Conservation (phyloP, 2,888 invertebrate genomes). For the Dilophus febrilis region DNA sequence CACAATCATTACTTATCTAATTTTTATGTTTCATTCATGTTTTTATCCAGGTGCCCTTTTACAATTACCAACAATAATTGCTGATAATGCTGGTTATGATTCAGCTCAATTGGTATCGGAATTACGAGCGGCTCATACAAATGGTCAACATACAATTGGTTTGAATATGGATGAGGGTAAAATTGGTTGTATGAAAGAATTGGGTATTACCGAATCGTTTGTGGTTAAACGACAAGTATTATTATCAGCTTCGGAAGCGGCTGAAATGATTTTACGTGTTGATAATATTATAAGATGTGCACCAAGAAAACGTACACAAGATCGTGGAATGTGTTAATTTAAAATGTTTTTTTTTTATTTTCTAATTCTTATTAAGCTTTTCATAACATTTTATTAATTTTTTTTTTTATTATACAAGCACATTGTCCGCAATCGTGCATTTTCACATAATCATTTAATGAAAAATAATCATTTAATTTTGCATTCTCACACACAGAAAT, state of each 20-base stretch:
- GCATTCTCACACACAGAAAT: no score
- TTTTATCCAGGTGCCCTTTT: conserved; percentile 45
- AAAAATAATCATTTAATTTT: no score
- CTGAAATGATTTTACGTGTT: conserved; percentile 96
- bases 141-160: conserved; percentile 50
- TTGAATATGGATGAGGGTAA: conserved; percentile 78
- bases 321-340: conserved; percentile 64
- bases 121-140: conserved; percentile 76
- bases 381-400: no score
- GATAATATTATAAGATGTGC: conserved; percentile 92
- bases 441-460: no score
- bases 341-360: neutral
- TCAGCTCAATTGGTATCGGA: conserved; percentile 88
- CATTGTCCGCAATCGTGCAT: no score
- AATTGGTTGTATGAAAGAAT: conserved; percentile 73
- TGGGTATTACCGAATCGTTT: conserved; percentile 93
- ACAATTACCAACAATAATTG: conserved; percentile 85
- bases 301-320: conserved; percentile 71
- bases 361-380: no score
- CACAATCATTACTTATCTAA: neutral
- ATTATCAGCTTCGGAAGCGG: conserved; percentile 87
- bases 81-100: conserved; percentile 98
- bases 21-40: neutral
- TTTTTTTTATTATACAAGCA: no score
- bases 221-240: conserved; percentile 94